Percentiles rank a stretch among this genome's conserved stretches.
These are phyloP conservation scores for Helogale parvula DNA, from an alignment of 2,113 vertebrate species.

Conservation along the genomic window DNA sequence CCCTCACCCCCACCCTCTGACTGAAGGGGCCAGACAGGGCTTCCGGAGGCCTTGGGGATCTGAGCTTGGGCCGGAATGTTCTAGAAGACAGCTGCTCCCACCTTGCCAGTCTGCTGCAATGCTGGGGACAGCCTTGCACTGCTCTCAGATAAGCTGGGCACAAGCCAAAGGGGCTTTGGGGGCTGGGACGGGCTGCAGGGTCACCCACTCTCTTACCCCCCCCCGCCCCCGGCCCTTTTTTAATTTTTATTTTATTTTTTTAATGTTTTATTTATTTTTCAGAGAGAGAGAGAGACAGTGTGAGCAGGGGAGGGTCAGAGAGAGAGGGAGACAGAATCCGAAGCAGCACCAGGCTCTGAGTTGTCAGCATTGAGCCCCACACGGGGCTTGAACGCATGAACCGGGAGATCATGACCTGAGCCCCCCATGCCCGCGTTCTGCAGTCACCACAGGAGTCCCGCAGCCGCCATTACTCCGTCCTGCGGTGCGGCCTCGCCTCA, in stretches of 20 bases:
- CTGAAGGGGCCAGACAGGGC: neutral
- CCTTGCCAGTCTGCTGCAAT: neutral
- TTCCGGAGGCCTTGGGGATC: neutral
- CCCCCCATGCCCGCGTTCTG: neutral
- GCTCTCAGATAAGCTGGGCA: neutral
- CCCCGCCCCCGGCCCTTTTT: neutral
- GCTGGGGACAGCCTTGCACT: too few relatives aligned
- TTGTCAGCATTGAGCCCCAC: too few relatives aligned
- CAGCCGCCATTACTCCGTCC: accelerated
- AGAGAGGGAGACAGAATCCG: too few relatives aligned
- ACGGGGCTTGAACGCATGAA: too few relatives aligned
- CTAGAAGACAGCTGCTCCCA: neutral
- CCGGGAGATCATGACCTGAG: too few relatives aligned
- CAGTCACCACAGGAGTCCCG: accelerated
- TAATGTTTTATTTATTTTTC: too few relatives aligned
- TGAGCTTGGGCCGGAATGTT: neutral
- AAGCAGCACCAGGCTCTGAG: too few relatives aligned
- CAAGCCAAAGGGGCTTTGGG: neutral
- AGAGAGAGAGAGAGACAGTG: too few relatives aligned
- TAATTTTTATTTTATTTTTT: too few relatives aligned
- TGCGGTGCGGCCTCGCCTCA: accelerated
- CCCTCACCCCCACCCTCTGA: neutral
- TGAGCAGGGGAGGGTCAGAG: too few relatives aligned
- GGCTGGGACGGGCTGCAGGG: accelerated
- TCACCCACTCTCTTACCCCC: too few relatives aligned